Evolutionary conservation across 2,888 invertebrate genomes (phyloP).

Genomic region (Tetragnatha montana): DNA sequence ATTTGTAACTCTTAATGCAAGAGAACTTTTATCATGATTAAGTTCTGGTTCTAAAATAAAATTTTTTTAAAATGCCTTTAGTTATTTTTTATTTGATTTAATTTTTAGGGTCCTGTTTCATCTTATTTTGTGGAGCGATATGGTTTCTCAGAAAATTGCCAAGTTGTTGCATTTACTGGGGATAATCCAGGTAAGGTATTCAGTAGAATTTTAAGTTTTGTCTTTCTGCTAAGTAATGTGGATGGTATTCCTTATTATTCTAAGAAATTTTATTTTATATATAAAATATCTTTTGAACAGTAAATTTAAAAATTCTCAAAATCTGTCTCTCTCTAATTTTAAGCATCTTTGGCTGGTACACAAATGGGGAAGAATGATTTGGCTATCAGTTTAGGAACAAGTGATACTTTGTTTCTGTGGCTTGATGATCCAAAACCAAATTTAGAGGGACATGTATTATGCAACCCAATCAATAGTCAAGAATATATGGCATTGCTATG

Average conservation of each 20-base stretch:
- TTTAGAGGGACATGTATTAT: constrained; percentile 89
- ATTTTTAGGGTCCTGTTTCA: constrained; percentile 84
- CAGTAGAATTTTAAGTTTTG: background rate
- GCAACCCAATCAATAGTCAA: constrained; percentile 86
- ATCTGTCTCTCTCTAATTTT: background rate
- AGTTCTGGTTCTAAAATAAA: no score
- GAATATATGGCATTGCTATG: constrained; percentile 93
- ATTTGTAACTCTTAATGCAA: no score
- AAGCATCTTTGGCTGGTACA: constrained; percentile 82
- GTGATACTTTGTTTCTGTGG: constrained; percentile 90
- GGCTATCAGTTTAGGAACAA: constrained; percentile 88
- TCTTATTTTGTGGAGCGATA: constrained; percentile 90
- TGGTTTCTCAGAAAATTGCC: constrained; percentile 87
- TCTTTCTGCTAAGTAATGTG: background rate
- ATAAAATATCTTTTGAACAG: no score
- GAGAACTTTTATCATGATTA: no score
- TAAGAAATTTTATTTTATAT: background rate
- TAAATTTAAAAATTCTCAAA: background rate
- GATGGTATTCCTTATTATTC: background rate
- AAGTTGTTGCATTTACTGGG: constrained; percentile 92
- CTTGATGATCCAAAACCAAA: constrained; percentile 80
- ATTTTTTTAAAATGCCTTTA: no score
- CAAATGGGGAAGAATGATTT: constrained; percentile 87
- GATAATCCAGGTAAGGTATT: constrained; percentile 88
- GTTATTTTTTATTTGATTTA: background rate